Conservation (phyloP, 2,888 invertebrate species). For the Lasioglossum oenotherae region DNA sequence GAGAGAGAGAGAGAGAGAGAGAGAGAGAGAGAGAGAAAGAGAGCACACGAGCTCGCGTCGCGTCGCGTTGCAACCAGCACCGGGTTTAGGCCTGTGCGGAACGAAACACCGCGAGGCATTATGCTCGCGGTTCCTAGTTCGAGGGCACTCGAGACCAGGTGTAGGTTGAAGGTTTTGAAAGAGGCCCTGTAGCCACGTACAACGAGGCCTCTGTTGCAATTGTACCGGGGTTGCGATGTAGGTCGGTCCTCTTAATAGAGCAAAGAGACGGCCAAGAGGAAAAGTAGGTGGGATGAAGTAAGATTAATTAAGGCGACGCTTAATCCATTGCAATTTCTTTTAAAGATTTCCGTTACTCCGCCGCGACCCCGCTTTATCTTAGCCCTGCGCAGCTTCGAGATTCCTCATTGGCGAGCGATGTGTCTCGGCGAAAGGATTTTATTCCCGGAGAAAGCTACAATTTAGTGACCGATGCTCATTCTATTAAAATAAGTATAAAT, state of each 20-base stretch:
- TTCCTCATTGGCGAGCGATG: not conserved
- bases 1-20: too few relatives aligned
- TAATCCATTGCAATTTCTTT: slow-evolving; percentile 34
- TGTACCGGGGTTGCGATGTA: slow-evolving; percentile 43
- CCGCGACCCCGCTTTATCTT: not conserved
- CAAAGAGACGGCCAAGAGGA: slow-evolving; percentile 23
- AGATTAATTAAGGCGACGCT: slow-evolving; percentile 55
- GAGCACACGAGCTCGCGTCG: slow-evolving; percentile 14
- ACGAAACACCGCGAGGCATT: slow-evolving; percentile 53
- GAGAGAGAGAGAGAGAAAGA: too few relatives aligned
- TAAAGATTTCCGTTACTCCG: slow-evolving; percentile 8
- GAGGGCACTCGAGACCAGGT: slow-evolving; percentile 65
- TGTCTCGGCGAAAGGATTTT: not conserved
- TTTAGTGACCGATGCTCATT: not conserved
- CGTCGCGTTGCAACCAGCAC: slow-evolving; percentile 1
- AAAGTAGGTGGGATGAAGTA: slow-evolving; percentile 38
- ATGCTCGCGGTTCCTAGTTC: slow-evolving; percentile 63
- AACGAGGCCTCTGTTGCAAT: slow-evolving; percentile 56
- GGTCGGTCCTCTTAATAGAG: slow-evolving; percentile 45
- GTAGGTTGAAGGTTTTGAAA: slow-evolving; percentile 59
- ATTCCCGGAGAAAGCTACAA: not conserved
- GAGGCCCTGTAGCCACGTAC: slow-evolving; percentile 52
- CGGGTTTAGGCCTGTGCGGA: not conserved
- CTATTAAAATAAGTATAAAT: not conserved
- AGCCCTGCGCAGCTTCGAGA: not conserved